Evolutionary conservation across 2,113 vertebrate genomes (phyloP).

Genomic region (Acrocephalus arundinaceus): DNA sequence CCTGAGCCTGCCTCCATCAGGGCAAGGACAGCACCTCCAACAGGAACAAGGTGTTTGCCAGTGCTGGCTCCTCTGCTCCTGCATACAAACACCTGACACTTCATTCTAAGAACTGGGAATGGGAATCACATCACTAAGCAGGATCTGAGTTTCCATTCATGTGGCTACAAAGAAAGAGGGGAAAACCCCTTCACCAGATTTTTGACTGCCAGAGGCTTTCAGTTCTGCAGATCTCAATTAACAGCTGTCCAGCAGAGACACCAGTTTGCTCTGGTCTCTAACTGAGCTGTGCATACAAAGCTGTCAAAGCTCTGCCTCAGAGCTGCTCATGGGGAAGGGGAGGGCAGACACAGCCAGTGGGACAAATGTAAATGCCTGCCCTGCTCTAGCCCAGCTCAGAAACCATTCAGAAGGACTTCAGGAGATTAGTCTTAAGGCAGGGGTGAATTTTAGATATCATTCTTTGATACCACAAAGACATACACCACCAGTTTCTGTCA

Average conservation of each 20-base stretch:
- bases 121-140: neutral
- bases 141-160: neutral
- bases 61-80: neutral
- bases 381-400: neutral
- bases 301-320: neutral
- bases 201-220: neutral
- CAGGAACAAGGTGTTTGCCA: neutral
- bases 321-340: neutral
- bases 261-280: neutral
- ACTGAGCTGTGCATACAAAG: neutral
- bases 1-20: neutral
- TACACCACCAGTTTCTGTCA: neutral
- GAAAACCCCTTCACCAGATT: neutral
- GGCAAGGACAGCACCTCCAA: neutral
- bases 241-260: neutral
- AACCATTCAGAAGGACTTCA: neutral
- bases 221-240: neutral
- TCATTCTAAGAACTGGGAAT: neutral
- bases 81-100: rapidly evolving
- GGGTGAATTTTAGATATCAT: neutral
- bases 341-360: neutral
- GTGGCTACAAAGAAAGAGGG: neutral
- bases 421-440: neutral
- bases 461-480: neutral
- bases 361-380: neutral